Percentiles rank a stretch among this genome's conserved stretches.
These are phyloP conservation scores for Acanthisitta chloris DNA, from an alignment of 2,113 vertebrate genomes.

Conservation along the genomic window DNA sequence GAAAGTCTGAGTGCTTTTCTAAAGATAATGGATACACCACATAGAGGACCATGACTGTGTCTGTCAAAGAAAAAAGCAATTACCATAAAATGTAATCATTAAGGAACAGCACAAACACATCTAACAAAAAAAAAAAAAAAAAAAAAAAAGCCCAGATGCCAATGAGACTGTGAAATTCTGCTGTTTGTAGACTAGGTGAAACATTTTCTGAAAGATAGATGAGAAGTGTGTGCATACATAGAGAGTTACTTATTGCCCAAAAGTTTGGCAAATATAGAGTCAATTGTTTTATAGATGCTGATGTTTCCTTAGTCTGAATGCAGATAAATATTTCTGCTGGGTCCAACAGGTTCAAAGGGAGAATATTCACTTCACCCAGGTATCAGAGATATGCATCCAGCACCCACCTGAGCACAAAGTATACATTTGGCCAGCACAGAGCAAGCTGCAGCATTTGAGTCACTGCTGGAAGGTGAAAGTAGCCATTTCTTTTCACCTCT, in stretches of 20 bases:
- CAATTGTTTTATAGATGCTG: background rate
- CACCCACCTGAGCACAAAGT: rapidly evolving
- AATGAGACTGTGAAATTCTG: background rate
- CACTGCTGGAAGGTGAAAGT: background rate
- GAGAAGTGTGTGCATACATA: background rate
- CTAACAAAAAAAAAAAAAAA: background rate
- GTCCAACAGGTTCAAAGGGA: background rate
- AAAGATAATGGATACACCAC: background rate
- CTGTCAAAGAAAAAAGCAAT: background rate
- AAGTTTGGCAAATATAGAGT: background rate
- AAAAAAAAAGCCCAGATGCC: background rate
- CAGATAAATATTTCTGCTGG: background rate
- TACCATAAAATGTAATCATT: background rate
- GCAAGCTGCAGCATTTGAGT: background rate
- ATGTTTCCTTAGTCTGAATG: background rate
- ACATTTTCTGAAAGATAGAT: background rate
- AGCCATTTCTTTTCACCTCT: background rate
- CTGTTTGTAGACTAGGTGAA: background rate
- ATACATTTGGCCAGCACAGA: background rate
- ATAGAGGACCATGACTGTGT: background rate
- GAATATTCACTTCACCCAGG: background rate
- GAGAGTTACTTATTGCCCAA: background rate
- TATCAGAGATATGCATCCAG: background rate
- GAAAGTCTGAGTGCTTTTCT: background rate
- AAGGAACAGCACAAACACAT: background rate